phyloP scores from a whole-genome alignment of 2,113 vertebrate species.

The Indicator maculatus region DNA sequence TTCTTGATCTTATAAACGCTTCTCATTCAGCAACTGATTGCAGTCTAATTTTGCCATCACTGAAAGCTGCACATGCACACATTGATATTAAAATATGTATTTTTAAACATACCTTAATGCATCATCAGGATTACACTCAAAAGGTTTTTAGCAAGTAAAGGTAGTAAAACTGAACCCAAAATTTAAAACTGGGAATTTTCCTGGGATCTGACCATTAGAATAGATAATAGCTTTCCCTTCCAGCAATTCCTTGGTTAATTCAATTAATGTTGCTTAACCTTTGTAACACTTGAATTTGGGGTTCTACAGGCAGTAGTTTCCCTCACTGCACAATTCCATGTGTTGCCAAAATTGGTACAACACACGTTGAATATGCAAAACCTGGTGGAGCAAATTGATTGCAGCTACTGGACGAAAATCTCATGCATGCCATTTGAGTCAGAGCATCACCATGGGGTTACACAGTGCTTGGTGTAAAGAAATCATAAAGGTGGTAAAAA shows the following conservation, averaged over 20 bases:
- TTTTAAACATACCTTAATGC: not conserved
- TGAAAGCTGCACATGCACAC: not conserved
- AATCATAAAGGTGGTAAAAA: accelerated
- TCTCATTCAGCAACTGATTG: not conserved
- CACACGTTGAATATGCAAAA: not conserved
- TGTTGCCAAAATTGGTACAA: not conserved
- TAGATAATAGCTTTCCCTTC: not conserved
- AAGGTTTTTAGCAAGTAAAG: not conserved
- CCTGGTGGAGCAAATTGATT: not conserved
- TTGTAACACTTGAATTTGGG: not conserved
- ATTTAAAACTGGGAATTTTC: not conserved
- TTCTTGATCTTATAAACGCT: not conserved
- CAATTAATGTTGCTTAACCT: not conserved
- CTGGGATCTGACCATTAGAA: not conserved
- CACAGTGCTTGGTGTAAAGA: not conserved
- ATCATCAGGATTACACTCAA: not conserved
- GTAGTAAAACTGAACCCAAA: not conserved
- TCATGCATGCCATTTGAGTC: not conserved
- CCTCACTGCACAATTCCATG: not conserved
- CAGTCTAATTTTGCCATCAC: not conserved
- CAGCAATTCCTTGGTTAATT: not conserved
- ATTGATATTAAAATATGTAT: not conserved
- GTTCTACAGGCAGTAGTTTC: not conserved
- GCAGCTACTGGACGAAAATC: not conserved
- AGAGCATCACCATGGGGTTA: not conserved